Base-by-base conservation (phyloP, 1,140 invertebrate species). In the Brachionus asplanchnoidis region DNA sequence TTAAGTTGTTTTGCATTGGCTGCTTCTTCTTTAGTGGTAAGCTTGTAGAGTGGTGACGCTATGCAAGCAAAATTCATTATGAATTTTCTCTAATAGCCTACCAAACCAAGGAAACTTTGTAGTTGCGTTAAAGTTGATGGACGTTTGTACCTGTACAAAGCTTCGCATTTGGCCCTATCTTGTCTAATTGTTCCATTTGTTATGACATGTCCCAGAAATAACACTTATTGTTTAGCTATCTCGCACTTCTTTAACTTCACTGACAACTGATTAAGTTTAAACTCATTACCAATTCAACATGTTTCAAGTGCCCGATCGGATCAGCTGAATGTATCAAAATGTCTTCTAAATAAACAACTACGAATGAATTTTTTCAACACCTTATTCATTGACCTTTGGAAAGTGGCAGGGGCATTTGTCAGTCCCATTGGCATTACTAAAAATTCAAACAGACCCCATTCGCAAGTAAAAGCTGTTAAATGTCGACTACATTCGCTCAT, bases 371-470 rank as follows among this genome's bases (percentile, higher is more conserved):
- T 23, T 14, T 26, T 78, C n/a, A 78, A 40, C 9, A 79, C 44
- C 3, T 28, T 50, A 85, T 91, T 87, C 75, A 92, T 91, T 12
- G 89, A 88, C n/a, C 91, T 80, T 86, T 91, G 90, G 85, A 92
- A 92, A 20, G 89, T 87, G 12, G 88, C 86, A n/a, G 88, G 88
- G 20, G 88, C 87, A 86, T 90, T 90, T 32, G 80, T 85, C n/a
- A 91, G 84, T 32, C 91, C 91, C 85, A 91, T 91, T n/a, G 89
- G 88, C 87, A 91, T 86, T 1, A 87, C 53, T 1, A 50, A 85
- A 85, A 90, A 91, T 73, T 88, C 85, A 46, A 85, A 88, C n/a
- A 86, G 84, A 5, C 88, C 88, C 44, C 84, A 80, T 23, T 14
- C 56, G 86, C 26, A 40, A 5, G 70, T 40, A 82, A 86, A 85